Evolutionary conservation across 53 echinoderm and acorn worm species (phyloP), one percentile per base, ranked within the genome.

Genomic region (Arbacia lixula): DNA sequence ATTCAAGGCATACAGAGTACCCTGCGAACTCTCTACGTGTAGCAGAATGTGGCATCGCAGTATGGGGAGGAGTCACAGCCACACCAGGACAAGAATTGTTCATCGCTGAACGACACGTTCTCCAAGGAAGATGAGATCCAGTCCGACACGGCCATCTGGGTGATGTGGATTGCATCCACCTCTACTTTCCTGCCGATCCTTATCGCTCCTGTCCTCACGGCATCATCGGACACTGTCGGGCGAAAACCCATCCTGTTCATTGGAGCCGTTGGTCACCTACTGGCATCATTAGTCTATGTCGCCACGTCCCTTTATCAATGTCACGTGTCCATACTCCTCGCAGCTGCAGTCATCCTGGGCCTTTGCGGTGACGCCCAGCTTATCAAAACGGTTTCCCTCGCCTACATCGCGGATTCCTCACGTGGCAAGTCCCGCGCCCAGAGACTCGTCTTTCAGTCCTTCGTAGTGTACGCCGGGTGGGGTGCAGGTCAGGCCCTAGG

Each of bases 1-100:
- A 81, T 89, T 1, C 89, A 89, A 33, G 89, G 85, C 2, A 85
- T 77, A n/a, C 36, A 77, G 60, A 69, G 43, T 52, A 85, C 89
- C 8, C 71, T 89, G 6, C 62, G 85, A 16, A 71, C 60, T 0
- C 71, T 77, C 30, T 89, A 89, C 71, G 68, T 66, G 3, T 60
- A 71, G 69, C 27, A 67, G 19, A 64, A 60, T 39, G 55, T 88
- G 12, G 68, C 84, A 0, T 30, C 34, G n/a, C 36, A 25, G 0
- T 79, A 78, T 21, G 52, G 78, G 63, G 78, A 89, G 61, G 69
- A 61, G 14, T 24, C 69, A 14, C 57, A 66, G 17, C 55, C 60
- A 21, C 68, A 71, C 3, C 58, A 77, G 21, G 49, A 29, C 17
- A 69, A 51, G 6, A 21, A 34, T 2, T 89, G 89, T 40, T 57